phyloP scores from a whole-genome alignment of 2,113 vertebrate genomes.

The Cettia cetti region DNA sequence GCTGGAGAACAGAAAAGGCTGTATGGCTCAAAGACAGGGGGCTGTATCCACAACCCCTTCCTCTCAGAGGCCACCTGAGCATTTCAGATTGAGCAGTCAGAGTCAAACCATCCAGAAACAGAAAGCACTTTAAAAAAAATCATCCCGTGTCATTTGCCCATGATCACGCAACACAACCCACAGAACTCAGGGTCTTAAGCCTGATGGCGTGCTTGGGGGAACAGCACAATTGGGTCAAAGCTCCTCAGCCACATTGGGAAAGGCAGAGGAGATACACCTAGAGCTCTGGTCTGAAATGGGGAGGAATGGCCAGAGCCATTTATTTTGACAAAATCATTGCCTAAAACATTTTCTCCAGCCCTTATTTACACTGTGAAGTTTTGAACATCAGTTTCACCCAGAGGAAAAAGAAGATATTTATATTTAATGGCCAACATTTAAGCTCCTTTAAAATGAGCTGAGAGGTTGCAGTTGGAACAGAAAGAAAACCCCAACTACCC shows the following conservation, averaged over 20 bases:
- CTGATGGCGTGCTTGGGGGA: background rate
- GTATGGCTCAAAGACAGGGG: accelerated
- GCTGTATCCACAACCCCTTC: background rate
- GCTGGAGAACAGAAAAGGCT: background rate
- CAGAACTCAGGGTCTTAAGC: background rate
- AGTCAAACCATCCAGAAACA: background rate
- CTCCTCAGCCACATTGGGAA: background rate
- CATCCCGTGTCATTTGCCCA: background rate
- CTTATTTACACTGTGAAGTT: slow-evolving; percentile 45
- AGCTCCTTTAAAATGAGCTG: slow-evolving; percentile 39
- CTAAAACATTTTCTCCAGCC: slow-evolving; percentile 22
- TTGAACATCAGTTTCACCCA: slow-evolving; percentile 30
- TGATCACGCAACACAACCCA: background rate
- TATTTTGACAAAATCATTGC: background rate
- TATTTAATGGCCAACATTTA: slow-evolving; percentile 57
- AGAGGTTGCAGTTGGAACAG: slow-evolving; percentile 10
- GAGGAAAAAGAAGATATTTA: slow-evolving; percentile 52
- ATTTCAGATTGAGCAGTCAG: background rate
- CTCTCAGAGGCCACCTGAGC: background rate
- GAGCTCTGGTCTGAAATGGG: background rate
- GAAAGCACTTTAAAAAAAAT: background rate
- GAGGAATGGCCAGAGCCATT: background rate
- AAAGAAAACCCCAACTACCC: background rate
- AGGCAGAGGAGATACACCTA: background rate
- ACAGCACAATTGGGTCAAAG: background rate